Base-by-base conservation (phyloP, 2,888 invertebrate genomes). In the Vannuccia rotundouncinata region DNA sequence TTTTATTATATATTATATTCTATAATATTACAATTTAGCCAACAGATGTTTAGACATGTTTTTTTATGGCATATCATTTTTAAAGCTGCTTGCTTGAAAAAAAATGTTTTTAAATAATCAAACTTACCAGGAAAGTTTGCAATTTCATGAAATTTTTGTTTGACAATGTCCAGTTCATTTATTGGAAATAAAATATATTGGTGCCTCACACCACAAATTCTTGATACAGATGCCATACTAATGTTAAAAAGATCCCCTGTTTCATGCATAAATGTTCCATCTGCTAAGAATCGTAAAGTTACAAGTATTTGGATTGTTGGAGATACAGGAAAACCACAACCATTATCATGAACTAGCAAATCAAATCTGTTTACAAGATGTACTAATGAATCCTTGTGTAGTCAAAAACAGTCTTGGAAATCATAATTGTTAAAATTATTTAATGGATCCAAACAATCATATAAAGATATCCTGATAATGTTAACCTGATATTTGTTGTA, bases 261-360 rank as follows among this genome's bases (percentile, higher is more conserved):
- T 73, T 27, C 73, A 73, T 28, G 73, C 22, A 73, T 22, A n/a
- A 28, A 27, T 27, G 27, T 73, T 73, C 73, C 73, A 73, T 73
- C 73, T 27, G 73, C 73, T 5, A 27, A 73, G 73, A 73, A 73
- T 73, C 73, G 73, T 5, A 73, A 13, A n/a, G 73, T 73, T 5
- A 73, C 29, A n/a, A 73, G 29, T 22, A 73, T 22, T 28, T 73
- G 73, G 22, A 73, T 73, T 25, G 29, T 28, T 27, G 73, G 73
- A n/a, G 22, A 28, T 27, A 73, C 29, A 28, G 73, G 73, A n/a
- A 27, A 28, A 73, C 73, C 25, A 45, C 17, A 10, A 45, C 5
- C 17, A 45, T 45, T 45, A 5, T 45, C 45, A 45, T 45, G 45
- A 45, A 10, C 45, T 45, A 45, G 45, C 45, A 45, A 45, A 45